phyloP scores from a whole-genome alignment of 2,113 vertebrate species.

The Mesoclemmys tuberculata region DNA sequence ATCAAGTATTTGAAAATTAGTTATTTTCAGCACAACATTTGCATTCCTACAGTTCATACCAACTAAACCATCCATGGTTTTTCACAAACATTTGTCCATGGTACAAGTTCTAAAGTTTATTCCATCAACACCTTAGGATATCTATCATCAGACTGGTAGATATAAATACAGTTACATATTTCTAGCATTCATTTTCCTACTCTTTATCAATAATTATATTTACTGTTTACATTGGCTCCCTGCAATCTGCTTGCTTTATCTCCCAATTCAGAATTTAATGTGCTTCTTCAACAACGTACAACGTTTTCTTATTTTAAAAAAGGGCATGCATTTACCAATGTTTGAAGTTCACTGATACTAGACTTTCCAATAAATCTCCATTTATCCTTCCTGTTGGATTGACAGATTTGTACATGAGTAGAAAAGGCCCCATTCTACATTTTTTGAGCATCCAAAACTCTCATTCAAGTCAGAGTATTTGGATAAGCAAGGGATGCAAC shows the following conservation, averaged over 20 bases:
- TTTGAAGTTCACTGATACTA: background rate
- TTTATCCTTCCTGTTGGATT: background rate
- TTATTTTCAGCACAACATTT: background rate
- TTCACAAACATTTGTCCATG: background rate
- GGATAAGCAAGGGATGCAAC: background rate
- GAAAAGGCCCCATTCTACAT: background rate
- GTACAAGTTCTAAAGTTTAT: background rate
- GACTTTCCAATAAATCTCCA: background rate
- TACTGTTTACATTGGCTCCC: background rate
- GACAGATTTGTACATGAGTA: background rate
- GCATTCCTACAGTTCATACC: background rate
- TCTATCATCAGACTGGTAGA: too few relatives aligned
- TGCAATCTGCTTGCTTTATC: background rate
- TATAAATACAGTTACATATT: background rate
- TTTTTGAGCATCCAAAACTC: background rate
- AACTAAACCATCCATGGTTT: background rate
- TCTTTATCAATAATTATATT: background rate
- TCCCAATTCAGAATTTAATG: background rate
- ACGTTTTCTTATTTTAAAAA: too few relatives aligned
- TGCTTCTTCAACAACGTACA: too few relatives aligned
- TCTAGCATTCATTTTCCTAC: background rate
- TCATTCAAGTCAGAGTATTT: background rate
- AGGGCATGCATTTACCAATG: too few relatives aligned
- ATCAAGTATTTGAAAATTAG: background rate
- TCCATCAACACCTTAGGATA: background rate